phyloP scores from a whole-genome alignment of 2,113 vertebrate genomes.

The Reinhardtius hippoglossoides region DNA sequence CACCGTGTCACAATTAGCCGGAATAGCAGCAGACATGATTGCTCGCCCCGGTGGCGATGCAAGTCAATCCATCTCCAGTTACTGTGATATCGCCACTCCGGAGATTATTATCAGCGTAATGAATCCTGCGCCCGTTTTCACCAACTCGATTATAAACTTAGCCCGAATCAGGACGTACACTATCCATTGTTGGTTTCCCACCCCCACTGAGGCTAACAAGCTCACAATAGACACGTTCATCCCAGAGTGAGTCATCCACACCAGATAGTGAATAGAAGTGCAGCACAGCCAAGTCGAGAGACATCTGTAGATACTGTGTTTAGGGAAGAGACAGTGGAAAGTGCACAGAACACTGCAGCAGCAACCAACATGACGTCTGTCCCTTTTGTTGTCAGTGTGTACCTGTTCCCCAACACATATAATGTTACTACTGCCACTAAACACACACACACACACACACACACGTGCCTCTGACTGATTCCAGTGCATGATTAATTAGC shows the following conservation, averaged over 20 bases:
- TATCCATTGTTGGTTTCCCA: slow-evolving; percentile 21
- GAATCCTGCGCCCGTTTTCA: slow-evolving; percentile 51
- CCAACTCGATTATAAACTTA: slow-evolving; percentile 28
- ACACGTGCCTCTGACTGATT: slow-evolving; percentile 71
- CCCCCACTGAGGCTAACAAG: slow-evolving; percentile 22
- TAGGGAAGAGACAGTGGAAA: not conserved
- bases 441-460: slow-evolving; percentile 11
- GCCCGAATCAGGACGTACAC: slow-evolving; percentile 27
- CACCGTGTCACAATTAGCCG: slow-evolving; percentile 71
- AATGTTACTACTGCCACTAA: not conserved
- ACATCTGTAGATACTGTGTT: not conserved
- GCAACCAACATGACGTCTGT: not conserved
- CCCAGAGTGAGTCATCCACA: slow-evolving; percentile 22
- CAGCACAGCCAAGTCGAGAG: not conserved
- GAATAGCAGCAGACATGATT: slow-evolving; percentile 67
- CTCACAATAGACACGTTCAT: slow-evolving; percentile 13
- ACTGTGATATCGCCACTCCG: slow-evolving; percentile 38
- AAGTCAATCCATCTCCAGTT: slow-evolving; percentile 58
- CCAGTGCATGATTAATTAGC: slow-evolving; percentile 80
- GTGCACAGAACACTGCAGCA: slow-evolving; percentile 14
- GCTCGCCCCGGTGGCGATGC: slow-evolving; percentile 49
- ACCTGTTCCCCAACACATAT: slow-evolving; percentile 22
- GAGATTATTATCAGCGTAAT: slow-evolving; percentile 57
- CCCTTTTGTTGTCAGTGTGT: slow-evolving; percentile 31
- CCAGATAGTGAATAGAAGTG: not conserved